Percentiles rank a stretch among this genome's conserved stretches.
These are phyloP conservation scores for Nephrotoma guestfalica DNA, from an alignment of 2,888 invertebrate genomes.

Conservation along the genomic window DNA sequence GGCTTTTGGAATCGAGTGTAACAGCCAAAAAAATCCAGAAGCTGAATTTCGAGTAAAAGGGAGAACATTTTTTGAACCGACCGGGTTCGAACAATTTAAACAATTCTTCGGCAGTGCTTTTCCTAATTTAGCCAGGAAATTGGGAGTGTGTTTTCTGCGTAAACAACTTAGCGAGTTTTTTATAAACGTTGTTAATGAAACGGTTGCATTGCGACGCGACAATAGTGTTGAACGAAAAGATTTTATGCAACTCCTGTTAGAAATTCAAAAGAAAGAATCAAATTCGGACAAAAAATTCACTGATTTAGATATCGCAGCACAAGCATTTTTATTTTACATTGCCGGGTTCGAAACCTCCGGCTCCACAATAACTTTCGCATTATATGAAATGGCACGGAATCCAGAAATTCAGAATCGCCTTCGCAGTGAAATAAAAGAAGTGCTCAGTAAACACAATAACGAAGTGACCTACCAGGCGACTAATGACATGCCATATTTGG, in stretches of 20 bases:
- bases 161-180: slow-evolving; percentile 23
- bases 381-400: slow-evolving; percentile 28
- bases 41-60: slow-evolving; percentile 24
- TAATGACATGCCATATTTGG: slow-evolving; percentile 17
- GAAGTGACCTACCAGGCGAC: slow-evolving; percentile 27
- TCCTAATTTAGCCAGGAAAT: slow-evolving; percentile 15
- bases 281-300: neutral
- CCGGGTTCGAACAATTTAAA: neutral
- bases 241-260: slow-evolving; percentile 38
- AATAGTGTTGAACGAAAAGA: slow-evolving; percentile 30
- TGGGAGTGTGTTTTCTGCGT: slow-evolving; percentile 17
- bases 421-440: slow-evolving; percentile 22
- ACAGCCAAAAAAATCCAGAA: slow-evolving; percentile 28
- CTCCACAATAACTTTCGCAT: slow-evolving; percentile 26
- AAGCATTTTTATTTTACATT: slow-evolving; percentile 32
- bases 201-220: slow-evolving; percentile 26
- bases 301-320: slow-evolving; percentile 24
- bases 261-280: slow-evolving; percentile 31
- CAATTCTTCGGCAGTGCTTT: slow-evolving; percentile 17
- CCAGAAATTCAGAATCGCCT: slow-evolving; percentile 29
- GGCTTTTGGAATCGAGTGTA: slow-evolving; percentile 35
- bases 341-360: slow-evolving; percentile 35
- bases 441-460: slow-evolving; percentile 21
- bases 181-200: slow-evolving; percentile 25
- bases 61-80: slow-evolving; percentile 15